Conservation (phyloP, 1,140 invertebrate genomes). For the Drosophila rufa region DNA sequence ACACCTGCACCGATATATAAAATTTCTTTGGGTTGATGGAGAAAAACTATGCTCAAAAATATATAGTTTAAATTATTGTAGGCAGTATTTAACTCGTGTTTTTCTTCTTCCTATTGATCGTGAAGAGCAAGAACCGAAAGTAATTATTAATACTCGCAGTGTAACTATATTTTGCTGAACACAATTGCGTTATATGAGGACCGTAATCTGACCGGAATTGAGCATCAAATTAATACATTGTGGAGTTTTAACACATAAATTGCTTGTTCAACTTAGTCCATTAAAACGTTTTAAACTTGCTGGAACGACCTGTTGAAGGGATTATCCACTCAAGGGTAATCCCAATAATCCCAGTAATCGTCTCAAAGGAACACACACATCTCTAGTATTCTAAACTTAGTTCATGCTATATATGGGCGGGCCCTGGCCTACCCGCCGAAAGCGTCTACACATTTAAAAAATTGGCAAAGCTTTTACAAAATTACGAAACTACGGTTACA, state of each 20-base stretch:
- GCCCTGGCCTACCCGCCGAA: slow-evolving; percentile 49
- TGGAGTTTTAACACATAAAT: slow-evolving; percentile 50
- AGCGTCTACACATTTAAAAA: slow-evolving; percentile 62
- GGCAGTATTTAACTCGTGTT: slow-evolving; percentile 57
- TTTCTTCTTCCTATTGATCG: slow-evolving; percentile 1
- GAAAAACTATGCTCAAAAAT: slow-evolving; percentile 29
- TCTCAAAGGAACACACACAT: slow-evolving; percentile 32
- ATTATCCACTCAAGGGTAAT: slow-evolving; percentile 32
- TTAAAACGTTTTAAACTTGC: slow-evolving; percentile 65
- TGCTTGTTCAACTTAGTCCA: slow-evolving; percentile 78
- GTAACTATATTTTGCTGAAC: slow-evolving; percentile 50
- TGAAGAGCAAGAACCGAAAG: slow-evolving; percentile 20
- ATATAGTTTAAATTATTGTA: slow-evolving; percentile 39
- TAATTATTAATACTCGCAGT: slow-evolving; percentile 18
- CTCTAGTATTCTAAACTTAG: slow-evolving; percentile 49
- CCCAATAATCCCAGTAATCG: neutral
- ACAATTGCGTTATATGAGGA: slow-evolving; percentile 47
- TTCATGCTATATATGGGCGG: slow-evolving; percentile 23
- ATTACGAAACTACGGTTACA: slow-evolving; percentile 81
- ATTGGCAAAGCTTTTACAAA: slow-evolving; percentile 79
- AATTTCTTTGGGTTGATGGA: slow-evolving; percentile 47
- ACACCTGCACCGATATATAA: slow-evolving; percentile 82
- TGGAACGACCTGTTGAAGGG: slow-evolving; percentile 44
- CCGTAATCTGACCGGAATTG: slow-evolving; percentile 30
- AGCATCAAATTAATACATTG: slow-evolving; percentile 28